Evolutionary conservation across 2,888 invertebrate species (phyloP).

Genomic region (Candidula unifasciata): DNA sequence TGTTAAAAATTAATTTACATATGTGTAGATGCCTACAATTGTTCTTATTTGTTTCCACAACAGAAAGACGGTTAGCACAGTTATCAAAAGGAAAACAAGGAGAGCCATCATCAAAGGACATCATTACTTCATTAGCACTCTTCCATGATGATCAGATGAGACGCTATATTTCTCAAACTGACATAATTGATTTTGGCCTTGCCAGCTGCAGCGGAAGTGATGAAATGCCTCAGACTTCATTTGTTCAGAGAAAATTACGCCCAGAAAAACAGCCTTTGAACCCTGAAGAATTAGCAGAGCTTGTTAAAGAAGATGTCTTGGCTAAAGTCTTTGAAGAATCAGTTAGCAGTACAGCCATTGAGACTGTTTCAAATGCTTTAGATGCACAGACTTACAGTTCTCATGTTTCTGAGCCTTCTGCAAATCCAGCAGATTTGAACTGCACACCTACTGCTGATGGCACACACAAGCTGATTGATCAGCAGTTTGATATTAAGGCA

Average conservation of each 20-base stretch:
- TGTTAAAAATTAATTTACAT: too few species aligned
- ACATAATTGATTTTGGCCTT: not conserved
- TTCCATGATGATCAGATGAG: conserved; percentile 56
- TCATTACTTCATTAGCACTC: conserved; percentile 53
- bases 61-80: conserved; percentile 52
- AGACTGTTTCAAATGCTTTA: not conserved
- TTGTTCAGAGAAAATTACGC: conserved; percentile 52
- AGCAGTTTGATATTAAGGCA: not conserved
- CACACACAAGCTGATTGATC: not conserved
- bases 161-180: conserved; percentile 46
- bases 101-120: conserved; percentile 54
- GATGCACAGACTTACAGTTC: not conserved
- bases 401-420: not conserved
- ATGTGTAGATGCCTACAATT: too few species aligned
- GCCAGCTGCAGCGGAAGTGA: not conserved
- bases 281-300: conserved; percentile 52
- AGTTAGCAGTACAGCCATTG: not conserved
- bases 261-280: conserved; percentile 55
- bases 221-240: conserved; percentile 32
- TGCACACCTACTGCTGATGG: not conserved
- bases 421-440: not conserved
- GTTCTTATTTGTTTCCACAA: conserved; percentile 16
- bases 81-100: conserved; percentile 35
- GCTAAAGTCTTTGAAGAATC: conserved; percentile 39
- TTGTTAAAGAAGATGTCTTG: conserved; percentile 52